A percentile compares a stretch with the other conserved stretches of the same genome.
These are phyloP conservation scores for Mellilla xanthometata DNA, from an alignment of 2,888 invertebrate species.

Conservation along the genomic window DNA sequence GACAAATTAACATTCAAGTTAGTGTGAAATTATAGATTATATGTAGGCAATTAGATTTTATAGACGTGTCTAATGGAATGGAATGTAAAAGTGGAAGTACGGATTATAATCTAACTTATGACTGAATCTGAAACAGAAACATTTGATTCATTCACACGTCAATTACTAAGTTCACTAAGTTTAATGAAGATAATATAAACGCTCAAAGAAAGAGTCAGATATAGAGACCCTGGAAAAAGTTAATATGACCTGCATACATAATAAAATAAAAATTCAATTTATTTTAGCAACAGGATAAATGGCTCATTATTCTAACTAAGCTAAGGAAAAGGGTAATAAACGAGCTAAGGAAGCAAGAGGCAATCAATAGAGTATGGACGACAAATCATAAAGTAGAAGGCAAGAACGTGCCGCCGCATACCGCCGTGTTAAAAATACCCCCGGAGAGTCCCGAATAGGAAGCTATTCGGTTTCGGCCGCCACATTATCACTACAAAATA, in stretches of 20 bases:
- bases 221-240: no score
- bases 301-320: no score
- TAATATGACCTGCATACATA: no score
- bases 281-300: no score
- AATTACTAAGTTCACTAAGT: no score
- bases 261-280: no score
- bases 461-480: slow-evolving; percentile 54
- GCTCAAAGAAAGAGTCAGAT: no score
- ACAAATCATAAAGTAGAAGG: slow-evolving; percentile 66
- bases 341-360: slow-evolving; percentile 25
- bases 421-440: slow-evolving; percentile 64
- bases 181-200: no score
- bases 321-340: slow-evolving; percentile 30
- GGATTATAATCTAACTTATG: not conserved
- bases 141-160: no score
- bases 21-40: not conserved
- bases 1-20: slow-evolving; percentile 10
- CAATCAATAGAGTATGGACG: slow-evolving; percentile 56
- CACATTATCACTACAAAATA: slow-evolving; percentile 33
- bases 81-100: not conserved
- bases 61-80: not conserved
- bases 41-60: no score
- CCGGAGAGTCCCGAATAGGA: slow-evolving; percentile 70
- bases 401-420: slow-evolving; percentile 68
- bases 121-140: no score